phyloP scores from a whole-genome alignment of 2,113 vertebrate species.

The Erpornis zantholeuca region DNA sequence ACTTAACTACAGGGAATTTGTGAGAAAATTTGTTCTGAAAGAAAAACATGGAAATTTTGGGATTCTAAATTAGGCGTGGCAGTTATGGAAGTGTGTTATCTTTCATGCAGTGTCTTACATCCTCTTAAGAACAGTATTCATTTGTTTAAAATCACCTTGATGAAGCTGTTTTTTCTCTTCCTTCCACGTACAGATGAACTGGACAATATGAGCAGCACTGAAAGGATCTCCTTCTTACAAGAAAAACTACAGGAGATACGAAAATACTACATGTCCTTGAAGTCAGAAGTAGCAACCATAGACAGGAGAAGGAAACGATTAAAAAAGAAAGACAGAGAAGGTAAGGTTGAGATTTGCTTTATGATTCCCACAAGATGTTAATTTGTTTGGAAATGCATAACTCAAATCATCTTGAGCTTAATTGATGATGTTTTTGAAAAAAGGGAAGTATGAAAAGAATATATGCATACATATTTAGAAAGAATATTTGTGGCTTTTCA shows the following conservation, averaged over 20 bases:
- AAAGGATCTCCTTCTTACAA: conserved; percentile 95
- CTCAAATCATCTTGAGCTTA: neutral
- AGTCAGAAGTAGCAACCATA: conserved; percentile 98
- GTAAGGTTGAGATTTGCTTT: conserved; percentile 64
- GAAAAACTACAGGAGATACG: conserved; percentile 97
- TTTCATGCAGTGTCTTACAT: neutral
- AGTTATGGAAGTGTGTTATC: neutral
- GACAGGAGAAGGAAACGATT: conserved; percentile 93
- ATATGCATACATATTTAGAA: neutral
- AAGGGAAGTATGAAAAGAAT: no score
- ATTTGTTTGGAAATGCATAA: neutral
- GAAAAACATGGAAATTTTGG: neutral
- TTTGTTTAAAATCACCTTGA: neutral
- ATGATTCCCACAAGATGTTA: neutral
- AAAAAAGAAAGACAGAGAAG: conserved; percentile 99
- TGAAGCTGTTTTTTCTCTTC: neutral
- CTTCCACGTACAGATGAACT: conserved; percentile 78
- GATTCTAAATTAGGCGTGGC: neutral
- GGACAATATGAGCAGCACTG: conserved; percentile 90
- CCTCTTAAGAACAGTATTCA: neutral
- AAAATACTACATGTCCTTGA: conserved; percentile 97
- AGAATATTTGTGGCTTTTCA: neutral
- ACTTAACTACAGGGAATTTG: neutral
- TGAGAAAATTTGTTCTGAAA: neutral
- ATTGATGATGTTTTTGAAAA: neutral